Base-by-base conservation (phyloP, 2,888 invertebrate species). In the Stratiomys singularior region DNA sequence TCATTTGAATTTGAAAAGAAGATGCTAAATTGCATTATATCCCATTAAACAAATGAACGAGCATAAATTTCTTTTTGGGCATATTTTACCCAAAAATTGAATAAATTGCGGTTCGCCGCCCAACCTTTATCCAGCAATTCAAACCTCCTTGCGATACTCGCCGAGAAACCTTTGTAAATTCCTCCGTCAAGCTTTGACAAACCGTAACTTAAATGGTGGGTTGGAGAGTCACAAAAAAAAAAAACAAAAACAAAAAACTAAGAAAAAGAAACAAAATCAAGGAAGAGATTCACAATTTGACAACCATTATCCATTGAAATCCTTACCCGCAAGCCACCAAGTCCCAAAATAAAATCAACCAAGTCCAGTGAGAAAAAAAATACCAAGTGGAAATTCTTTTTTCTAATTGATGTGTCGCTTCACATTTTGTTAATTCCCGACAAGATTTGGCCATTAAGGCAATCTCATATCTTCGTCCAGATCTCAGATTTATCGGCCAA, bases 371-470 rank as follows among this genome's bases (percentile, higher is more conserved):
- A 66, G 27, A 66, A 67, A n/a, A n/a, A n/a, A 44, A 67, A 72
- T 56, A 28, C 52, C 52, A 72, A 72, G 47, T 52, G 71, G 71
- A 72, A 52, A 72, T 30, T 74, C 74, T 74, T 60, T 46, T 76
- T 69, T 89, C 90, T 91, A 90, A 90, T 91, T 90, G 90, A 90
- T 90, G 91, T 90, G 90, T 90, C 89, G 90, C 90, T 90, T 88
- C 90, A 90, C 87, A 90, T 90, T 90, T 90, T 90, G 90, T 90
- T 90, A 90, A 90, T 90, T 90, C 88, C 88, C 89, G 89, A 91
- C 91, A 91, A 89, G 90, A 90, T 91, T 91, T 90, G 89, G 89
- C 91, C 91, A 91, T 91, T 91, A 91, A 90, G 90, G 90, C 89
- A 90, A 90, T 90, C 89, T 87, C 87, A 87, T 81, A 82, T 81